These are phyloP conservation scores for Chouioia cunea DNA, from an alignment of 2,888 invertebrate species.

Conservation along the genomic window DNA sequence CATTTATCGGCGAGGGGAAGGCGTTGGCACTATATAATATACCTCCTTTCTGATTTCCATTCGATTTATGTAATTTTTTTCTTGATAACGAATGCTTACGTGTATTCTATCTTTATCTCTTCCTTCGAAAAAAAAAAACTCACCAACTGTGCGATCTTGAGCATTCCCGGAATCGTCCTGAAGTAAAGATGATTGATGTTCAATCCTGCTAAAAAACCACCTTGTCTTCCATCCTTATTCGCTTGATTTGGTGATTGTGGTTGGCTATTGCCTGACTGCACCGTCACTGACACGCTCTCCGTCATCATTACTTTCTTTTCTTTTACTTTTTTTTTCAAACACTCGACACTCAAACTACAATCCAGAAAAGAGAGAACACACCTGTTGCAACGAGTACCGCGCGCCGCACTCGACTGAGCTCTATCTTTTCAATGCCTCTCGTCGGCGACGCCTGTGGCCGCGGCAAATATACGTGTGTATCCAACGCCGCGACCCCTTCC, in stretches of 20 bases:
- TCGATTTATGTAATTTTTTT: no score
- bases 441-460: no score
- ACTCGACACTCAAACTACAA: no score
- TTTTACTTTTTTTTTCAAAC: neutral
- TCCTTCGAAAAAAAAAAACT: no score
- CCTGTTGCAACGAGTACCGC: neutral
- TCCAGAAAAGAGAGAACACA: neutral
- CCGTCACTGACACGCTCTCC: constrained; percentile 84
- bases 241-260: neutral
- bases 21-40: no score
- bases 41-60: no score
- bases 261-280: constrained; percentile 73
- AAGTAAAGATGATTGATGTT: constrained; percentile 78
- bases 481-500: no score
- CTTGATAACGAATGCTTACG: no score
- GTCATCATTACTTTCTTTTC: constrained; percentile 77
- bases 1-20: no score
- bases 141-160: constrained; percentile 87
- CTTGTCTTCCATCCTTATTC: constrained; percentile 16
- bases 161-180: constrained; percentile 82
- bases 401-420: neutral
- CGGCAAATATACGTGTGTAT: no score
- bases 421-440: no score
- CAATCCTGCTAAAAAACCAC: neutral
- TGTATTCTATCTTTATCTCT: no score